Percentiles rank a stretch among this genome's conserved stretches.
Evolutionary conservation across 2,797 vertebrate species (phyloP).

Genomic region (Tapirus indicus): DNA sequence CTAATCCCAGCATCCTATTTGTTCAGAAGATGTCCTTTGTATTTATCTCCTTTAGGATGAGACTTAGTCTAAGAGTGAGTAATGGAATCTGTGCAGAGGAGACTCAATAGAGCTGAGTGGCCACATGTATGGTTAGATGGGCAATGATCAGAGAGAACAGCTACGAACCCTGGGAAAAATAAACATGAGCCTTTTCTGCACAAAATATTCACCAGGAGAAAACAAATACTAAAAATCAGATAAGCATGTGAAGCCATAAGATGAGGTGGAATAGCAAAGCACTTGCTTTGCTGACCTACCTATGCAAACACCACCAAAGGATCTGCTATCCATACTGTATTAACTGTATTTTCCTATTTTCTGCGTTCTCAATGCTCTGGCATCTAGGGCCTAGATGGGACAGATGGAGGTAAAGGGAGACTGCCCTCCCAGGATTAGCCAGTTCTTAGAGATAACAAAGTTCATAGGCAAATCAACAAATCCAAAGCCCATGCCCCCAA

Average conservation of each 20-base stretch:
- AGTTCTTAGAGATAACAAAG: neutral
- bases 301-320: neutral
- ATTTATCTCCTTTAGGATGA: neutral
- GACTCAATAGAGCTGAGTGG: neutral
- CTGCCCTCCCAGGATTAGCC: neutral
- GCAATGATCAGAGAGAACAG: neutral
- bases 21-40: neutral
- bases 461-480: neutral
- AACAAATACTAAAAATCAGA: neutral
- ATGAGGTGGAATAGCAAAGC: too few relatives aligned
- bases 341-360: neutral
- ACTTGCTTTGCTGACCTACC: too few relatives aligned
- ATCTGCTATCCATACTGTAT: rapidly evolving
- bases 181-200: neutral
- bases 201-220: neutral
- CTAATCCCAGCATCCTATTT: neutral
- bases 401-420: too few relatives aligned
- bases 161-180: neutral
- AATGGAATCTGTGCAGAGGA: neutral
- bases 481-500: neutral
- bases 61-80: neutral
- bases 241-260: neutral
- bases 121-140: rapidly evolving
- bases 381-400: neutral
- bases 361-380: neutral